Evolutionary conservation across 2,888 invertebrate genomes (phyloP).

Genomic region (Patella pellucida): DNA sequence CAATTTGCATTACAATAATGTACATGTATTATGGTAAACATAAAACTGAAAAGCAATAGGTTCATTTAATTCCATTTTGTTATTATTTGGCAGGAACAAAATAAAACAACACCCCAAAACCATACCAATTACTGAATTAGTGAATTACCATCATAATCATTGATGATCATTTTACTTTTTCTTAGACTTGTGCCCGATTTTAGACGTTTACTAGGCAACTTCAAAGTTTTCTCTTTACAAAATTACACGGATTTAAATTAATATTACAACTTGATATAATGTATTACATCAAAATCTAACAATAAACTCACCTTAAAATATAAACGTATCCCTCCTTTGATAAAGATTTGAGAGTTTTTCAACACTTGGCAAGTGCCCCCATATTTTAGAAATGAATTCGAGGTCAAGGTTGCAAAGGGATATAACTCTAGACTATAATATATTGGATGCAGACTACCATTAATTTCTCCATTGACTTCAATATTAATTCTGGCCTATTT

Average conservation of each 20-base stretch:
- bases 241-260: background rate
- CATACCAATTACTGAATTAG: too few species aligned
- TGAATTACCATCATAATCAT: too few species aligned
- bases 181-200: background rate
- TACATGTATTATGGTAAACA: too few species aligned
- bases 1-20: too few species aligned
- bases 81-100: too few species aligned
- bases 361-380: slow-evolving; percentile 11
- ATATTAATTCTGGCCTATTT: too few species aligned
- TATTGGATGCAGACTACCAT: too few species aligned
- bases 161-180: background rate
- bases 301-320: background rate
- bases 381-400: slow-evolving; percentile 1
- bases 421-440: background rate
- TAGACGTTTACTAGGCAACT: background rate
- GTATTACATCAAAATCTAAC: background rate
- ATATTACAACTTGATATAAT: background rate
- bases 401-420: slow-evolving; percentile 1
- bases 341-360: background rate
- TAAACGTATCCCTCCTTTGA: background rate
- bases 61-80: too few species aligned
- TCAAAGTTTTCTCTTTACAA: background rate
- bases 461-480: too few species aligned
- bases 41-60: too few species aligned
- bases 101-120: too few species aligned